Evolutionary conservation across 2,888 invertebrate species (phyloP).

Genomic region (Linnaemya tessellans): DNA sequence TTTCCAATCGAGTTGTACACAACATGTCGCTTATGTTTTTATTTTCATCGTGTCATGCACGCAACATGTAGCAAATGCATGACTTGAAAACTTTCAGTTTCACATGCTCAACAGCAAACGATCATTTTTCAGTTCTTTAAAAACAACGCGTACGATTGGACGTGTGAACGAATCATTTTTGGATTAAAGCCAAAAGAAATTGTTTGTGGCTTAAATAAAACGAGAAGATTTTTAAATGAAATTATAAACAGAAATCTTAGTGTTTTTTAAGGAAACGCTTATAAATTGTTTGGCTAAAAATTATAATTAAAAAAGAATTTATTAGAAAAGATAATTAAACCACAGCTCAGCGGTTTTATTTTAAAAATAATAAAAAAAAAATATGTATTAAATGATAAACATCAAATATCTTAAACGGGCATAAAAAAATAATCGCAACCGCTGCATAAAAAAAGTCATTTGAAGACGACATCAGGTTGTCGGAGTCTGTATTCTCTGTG

Average conservation of each 20-base stretch:
- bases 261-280: conserved; percentile 42
- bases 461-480: conserved; percentile 23
- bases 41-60: conserved; percentile 33
- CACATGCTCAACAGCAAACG: conserved; percentile 50
- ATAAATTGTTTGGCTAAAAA: conserved; percentile 59
- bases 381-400: not conserved
- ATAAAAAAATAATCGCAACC: conserved; percentile 45
- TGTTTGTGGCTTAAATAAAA: conserved; percentile 58
- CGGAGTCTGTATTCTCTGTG: conserved; percentile 32
- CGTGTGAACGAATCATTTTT: conserved; percentile 25
- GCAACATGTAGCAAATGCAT: conserved; percentile 69
- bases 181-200: conserved; percentile 60
- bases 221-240: conserved; percentile 62
- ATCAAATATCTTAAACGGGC: conserved; percentile 21
- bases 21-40: conserved; percentile 52
- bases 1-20: conserved; percentile 17
- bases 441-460: conserved; percentile 23
- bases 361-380: conserved; percentile 13
- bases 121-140: conserved; percentile 67
- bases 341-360: conserved; percentile 12
- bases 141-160: conserved; percentile 63
- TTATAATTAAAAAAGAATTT: conserved; percentile 27
- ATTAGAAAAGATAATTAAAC: conserved; percentile 11
- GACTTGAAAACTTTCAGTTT: conserved; percentile 67
- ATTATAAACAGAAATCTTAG: conserved; percentile 58